Conservation (phyloP, 2,888 invertebrate genomes). For the Eremobia ochroleuca region DNA sequence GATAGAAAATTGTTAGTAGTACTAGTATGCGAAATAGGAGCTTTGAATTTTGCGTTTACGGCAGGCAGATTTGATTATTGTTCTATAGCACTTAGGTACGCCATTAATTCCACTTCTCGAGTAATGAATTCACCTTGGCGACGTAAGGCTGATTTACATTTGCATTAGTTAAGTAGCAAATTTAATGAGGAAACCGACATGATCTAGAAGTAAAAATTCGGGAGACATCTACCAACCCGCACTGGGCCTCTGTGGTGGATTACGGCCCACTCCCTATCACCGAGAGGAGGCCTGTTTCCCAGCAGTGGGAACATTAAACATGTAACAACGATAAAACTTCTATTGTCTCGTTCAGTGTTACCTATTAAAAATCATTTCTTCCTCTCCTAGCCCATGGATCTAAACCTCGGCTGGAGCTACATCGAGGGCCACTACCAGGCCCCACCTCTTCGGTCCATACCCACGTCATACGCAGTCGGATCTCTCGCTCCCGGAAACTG, state of each 20-base stretch:
- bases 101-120: not conserved
- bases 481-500: conserved; percentile 91
- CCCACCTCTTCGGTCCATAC: conserved; percentile 81
- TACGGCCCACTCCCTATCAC: not conserved
- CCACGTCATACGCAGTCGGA: conserved; percentile 87
- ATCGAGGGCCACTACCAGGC: conserved; percentile 84
- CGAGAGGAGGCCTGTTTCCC: not conserved
- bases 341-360: not conserved
- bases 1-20: conserved; percentile 6
- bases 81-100: not conserved
- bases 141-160: not conserved
- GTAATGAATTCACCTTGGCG: not conserved
- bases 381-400: conserved; percentile 78
- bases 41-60: not conserved
- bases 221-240: not conserved
- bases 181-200: not conserved
- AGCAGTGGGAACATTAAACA: not conserved
- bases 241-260: not conserved
- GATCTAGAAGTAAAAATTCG: not conserved
- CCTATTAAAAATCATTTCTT: not conserved
- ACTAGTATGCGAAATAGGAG: not conserved
- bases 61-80: not conserved
- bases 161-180: not conserved
- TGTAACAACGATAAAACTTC: not conserved
- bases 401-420: conserved; percentile 85